Base-by-base conservation (phyloP, 2,888 invertebrate genomes). In the Acrocyrtus sp. region DNA sequence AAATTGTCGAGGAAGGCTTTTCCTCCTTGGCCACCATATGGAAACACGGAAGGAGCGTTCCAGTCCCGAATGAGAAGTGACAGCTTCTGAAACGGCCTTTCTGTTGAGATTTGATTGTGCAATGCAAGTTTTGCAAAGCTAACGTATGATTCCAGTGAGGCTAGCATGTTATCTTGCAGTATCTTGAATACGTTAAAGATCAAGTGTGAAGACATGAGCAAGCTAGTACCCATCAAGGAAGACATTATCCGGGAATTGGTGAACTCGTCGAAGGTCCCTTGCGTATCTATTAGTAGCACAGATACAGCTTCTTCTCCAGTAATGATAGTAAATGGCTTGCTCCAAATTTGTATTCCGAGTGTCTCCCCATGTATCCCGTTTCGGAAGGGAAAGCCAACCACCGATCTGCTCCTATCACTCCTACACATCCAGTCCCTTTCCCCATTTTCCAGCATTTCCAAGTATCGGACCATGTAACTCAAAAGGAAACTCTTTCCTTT, bases 261-360 rank as follows among this genome's bases (percentile, higher is more conserved):
- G 34, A 45, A 48, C 21, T 79, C 78, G 21, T 77, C 77, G 39
- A 72, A 68, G 4, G 77, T 68, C 1, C 81, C 78, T 57, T 80
- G 78, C n/a, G 78, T 77, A 61, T 80, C 80, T 61, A 80, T 21
- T 1, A 79, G 39, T 1, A 79, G 53, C 6, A 79, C 60, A 10
- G 72, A 69, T 10, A 78, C 19, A 82, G 83, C 75, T 1, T 69
- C 62, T 77, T 81, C 47, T 72, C 78, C 27, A 69, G 80, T 57
- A 10, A 83, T 83, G 58, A 83, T 81, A 75, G 83, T 76, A 34
- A 84, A 84, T 12, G 84, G 83, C 72, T 83, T 83, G 8, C 83
- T 83, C 84, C 84, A 84, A 51, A 84, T 74, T 81, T 83, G 83
- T 26, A 84, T 84, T 27, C 84, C 83, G 6, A 79, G 79, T 10